phyloP scores from a whole-genome alignment of 2,888 invertebrate genomes.

The Apamea anceps region DNA sequence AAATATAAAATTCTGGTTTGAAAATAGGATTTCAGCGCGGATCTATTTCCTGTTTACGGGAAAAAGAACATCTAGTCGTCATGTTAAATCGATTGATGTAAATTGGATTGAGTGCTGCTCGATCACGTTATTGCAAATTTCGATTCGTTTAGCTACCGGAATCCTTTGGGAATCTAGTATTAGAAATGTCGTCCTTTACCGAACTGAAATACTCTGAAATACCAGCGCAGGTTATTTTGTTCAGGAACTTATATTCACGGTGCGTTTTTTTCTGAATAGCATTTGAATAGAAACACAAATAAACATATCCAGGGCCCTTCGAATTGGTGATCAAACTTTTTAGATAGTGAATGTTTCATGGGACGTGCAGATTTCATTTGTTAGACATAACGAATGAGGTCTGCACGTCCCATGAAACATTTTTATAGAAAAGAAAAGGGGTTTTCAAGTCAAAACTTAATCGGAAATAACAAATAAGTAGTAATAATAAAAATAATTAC shows the following conservation, averaged over 20 bases:
- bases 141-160: too few species aligned
- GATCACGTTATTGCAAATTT: slow-evolving; percentile 19
- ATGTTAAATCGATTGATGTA: background rate
- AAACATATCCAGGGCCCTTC: background rate
- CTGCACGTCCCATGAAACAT: background rate
- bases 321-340: background rate
- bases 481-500: too few species aligned
- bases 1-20: background rate
- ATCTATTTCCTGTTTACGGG: background rate
- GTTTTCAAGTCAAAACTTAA: background rate
- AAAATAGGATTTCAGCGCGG: background rate
- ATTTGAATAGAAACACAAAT: background rate
- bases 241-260: background rate
- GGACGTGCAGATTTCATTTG: too few species aligned
- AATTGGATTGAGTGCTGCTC: background rate
- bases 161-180: background rate
- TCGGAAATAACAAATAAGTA: background rate
- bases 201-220: background rate
- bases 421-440: background rate
- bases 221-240: background rate
- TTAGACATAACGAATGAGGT: background rate
- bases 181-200: background rate
- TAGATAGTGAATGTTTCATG: background rate
- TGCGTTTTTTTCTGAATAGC: background rate
- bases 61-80: background rate